A percentile compares a stretch with the other conserved stretches of the same genome.
phyloP scores from a whole-genome alignment of 2,888 invertebrate species.

The Melieria omissa region DNA sequence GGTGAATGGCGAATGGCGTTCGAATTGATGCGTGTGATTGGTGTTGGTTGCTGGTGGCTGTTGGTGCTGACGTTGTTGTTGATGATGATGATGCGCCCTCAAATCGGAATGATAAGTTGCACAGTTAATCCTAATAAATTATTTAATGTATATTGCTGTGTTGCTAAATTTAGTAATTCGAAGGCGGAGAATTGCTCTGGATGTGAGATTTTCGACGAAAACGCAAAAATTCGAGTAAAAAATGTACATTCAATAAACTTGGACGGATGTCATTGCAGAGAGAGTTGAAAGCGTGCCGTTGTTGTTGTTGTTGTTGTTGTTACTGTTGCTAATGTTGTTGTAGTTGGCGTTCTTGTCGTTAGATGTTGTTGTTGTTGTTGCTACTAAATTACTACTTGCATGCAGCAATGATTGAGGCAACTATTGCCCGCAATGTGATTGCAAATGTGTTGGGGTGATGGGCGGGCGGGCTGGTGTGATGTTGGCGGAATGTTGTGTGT shows the following conservation, averaged over 20 bases:
- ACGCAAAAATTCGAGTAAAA: too few species aligned
- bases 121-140: too few species aligned
- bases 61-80: conserved; percentile 38
- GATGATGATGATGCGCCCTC: too few species aligned
- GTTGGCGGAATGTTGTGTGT: too few species aligned
- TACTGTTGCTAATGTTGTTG: conserved; percentile 4
- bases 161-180: neutral
- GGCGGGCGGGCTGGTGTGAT: too few species aligned
- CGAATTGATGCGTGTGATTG: too few species aligned
- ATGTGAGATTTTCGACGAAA: conserved; percentile 42
- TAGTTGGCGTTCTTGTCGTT: neutral
- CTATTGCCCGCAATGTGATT: conserved; percentile 4
- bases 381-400: neutral
- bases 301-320: neutral
- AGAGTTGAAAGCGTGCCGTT: neutral
- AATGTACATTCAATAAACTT: conserved; percentile 3
- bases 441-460: neutral
- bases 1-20: too few species aligned
- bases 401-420: neutral
- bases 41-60: too few species aligned
- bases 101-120: too few species aligned
- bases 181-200: conserved; percentile 42
- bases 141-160: too few species aligned
- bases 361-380: neutral
- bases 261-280: conserved; percentile 17